Base-by-base conservation (phyloP, 2,888 invertebrate genomes). In the Nomada fucata region DNA sequence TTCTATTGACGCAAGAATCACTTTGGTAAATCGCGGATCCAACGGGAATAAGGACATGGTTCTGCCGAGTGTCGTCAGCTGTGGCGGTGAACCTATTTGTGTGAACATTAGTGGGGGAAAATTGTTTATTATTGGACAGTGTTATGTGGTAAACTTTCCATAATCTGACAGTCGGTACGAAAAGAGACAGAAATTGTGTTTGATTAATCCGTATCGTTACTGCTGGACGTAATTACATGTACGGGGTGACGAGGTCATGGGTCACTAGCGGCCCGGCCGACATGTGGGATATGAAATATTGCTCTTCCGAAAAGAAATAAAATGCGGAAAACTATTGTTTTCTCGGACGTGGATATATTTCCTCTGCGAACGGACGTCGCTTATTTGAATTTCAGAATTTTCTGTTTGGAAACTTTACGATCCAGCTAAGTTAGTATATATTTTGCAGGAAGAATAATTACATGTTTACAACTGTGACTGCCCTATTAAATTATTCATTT, bases 21-120 rank as follows among this genome's bases (percentile, higher is more conserved):
- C 96, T 94, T 97, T 98, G 13, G 98, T 96, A 92, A 97, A 97
- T 86, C 96, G 96, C 0, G 99, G 99, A 93, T 99, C 98, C 53
- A 99, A 95, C 0, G 99, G 99, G 93, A 98, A 98, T 18, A 96
- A 95, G 0, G 98, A 96, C 98, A 99, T 98, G 91, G 97, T 96
- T 87, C 95, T 96, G 0, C 99, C 99, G 0, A 97, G 89, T 0
- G 95, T 94, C 0, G 98, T 98, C 85, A 99, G 94, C 92, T 96
- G 95, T 0, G 95, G 95, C 76, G 95, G 95, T 53, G 92, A 91
- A 76, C 93, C 93, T 93, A 63, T 72, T 78, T 36, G 20, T 47
- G 26, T 42, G 59, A 57, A 64, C 57, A 82, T 64, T 44, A 44
- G 68, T 75, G 57, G 79, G 79, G 68, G 73, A 76, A 85, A 67